Percentiles rank a stretch among this genome's conserved stretches.
These are phyloP conservation scores for Perccottus glenii DNA, from an alignment of 2,113 vertebrate genomes.

Conservation along the genomic window DNA sequence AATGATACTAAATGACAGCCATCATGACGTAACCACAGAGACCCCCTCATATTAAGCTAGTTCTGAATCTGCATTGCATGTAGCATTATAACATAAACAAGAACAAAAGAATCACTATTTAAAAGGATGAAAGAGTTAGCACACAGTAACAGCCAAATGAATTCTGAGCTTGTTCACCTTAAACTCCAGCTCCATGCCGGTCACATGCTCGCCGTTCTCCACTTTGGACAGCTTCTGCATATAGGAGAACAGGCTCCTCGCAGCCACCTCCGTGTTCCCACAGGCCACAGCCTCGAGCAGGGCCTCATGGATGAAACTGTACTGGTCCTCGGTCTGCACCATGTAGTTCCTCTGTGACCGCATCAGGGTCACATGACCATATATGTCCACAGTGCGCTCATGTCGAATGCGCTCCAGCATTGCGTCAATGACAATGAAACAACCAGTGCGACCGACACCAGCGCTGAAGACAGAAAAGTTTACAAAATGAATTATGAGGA, in stretches of 20 bases:
- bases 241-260: constrained; percentile 92
- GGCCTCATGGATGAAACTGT: constrained; percentile 98
- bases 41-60: too few species aligned
- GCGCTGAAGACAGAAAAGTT: constrained; percentile 76
- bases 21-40: not conserved
- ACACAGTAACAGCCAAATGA: too few species aligned
- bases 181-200: constrained; percentile 97
- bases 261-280: constrained; percentile 94
- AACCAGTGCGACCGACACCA: constrained; percentile 94
- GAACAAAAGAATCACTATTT: too few species aligned
- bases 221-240: constrained; percentile 96
- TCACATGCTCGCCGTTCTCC: constrained; percentile 92
- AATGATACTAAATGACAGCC: too few species aligned
- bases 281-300: constrained; percentile 96
- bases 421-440: constrained; percentile 96
- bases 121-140: too few species aligned
- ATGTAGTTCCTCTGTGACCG: constrained; percentile 97
- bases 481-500: not conserved
- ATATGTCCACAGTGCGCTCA: constrained; percentile 95
- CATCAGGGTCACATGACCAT: constrained; percentile 97
- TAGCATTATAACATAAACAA: too few species aligned
- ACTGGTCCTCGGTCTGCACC: constrained; percentile 99
- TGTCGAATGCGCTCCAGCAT: constrained; percentile 97
- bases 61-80: too few species aligned
- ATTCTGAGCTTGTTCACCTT: constrained; percentile 80